Evolutionary conservation across 1,140 invertebrate genomes (phyloP).

Genomic region (Carposina sasakii): DNA sequence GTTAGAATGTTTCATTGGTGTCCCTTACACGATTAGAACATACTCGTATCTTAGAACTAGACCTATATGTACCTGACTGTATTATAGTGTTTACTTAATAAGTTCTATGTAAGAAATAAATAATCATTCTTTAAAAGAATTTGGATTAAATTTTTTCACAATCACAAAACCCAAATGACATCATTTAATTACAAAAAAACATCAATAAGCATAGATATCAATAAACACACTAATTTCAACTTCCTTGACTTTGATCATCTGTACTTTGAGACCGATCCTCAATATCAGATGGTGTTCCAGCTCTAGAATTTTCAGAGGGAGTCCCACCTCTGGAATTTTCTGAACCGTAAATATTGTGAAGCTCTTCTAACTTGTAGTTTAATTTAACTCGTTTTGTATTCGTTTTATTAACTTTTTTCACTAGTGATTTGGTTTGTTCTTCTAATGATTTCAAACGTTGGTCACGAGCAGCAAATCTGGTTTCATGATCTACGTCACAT

Average conservation of each 20-base stretch:
- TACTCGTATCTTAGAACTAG: too few relatives aligned
- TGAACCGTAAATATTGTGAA: conserved; percentile 68
- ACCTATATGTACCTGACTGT: conserved; percentile 23
- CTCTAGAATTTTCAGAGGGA: conserved; percentile 54
- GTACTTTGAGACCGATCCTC: conserved; percentile 48
- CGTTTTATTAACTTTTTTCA: conserved; percentile 67
- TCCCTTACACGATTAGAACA: too few relatives aligned
- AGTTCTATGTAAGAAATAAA: neutral
- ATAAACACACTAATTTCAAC: too few relatives aligned
- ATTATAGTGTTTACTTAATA: conserved; percentile 1
- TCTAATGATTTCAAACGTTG: conserved; percentile 59
- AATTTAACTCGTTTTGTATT: conserved; percentile 67
- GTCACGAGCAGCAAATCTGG: conserved; percentile 65
- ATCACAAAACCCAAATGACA: too few relatives aligned
- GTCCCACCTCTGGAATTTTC: conserved; percentile 55
- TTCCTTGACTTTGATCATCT: conserved; percentile 26
- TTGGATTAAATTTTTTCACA: conserved; percentile 2
- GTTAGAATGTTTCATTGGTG: conserved; percentile 4
- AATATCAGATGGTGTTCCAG: conserved; percentile 53
- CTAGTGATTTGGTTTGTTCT: conserved; percentile 69
- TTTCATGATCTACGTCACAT: conserved; percentile 58
- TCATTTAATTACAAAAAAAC: conserved; percentile 17
- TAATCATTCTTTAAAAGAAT: neutral
- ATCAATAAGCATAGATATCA: too few relatives aligned
- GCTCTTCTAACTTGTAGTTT: conserved; percentile 63